Evolutionary conservation across 1,140 invertebrate genomes (phyloP).

Genomic region (Bombus haemorrhoidalis): DNA sequence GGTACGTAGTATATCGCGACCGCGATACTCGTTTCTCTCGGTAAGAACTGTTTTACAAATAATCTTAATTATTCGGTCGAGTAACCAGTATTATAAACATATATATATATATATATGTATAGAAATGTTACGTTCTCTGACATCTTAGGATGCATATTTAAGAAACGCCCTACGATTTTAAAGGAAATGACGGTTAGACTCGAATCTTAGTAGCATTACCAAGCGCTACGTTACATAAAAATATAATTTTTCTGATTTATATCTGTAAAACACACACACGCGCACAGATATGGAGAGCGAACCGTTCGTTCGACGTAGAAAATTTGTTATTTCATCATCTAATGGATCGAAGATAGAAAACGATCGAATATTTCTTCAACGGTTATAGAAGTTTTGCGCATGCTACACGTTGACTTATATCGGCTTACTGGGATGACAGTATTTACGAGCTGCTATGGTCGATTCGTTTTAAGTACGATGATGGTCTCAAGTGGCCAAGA

Average conservation of each 20-base stretch:
- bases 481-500: slow-evolving; percentile 18
- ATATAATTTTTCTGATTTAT: too few relatives aligned
- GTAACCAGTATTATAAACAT: not conserved
- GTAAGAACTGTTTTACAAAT: not conserved
- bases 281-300: too few relatives aligned
- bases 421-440: not conserved
- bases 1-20: not conserved
- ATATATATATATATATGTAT: too few relatives aligned
- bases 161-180: not conserved
- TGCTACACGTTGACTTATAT: not conserved
- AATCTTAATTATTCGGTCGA: not conserved
- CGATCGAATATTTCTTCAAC: not conserved
- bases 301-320: too few relatives aligned
- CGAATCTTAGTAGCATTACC: too few relatives aligned
- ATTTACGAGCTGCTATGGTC: not conserved
- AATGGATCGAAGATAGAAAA: not conserved
- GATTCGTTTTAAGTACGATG: slow-evolving; percentile 12
- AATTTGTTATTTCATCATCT: too few relatives aligned
- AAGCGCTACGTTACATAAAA: too few relatives aligned
- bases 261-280: too few relatives aligned
- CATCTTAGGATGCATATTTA: not conserved
- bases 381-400: not conserved
- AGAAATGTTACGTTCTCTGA: not conserved
- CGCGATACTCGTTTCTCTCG: too few relatives aligned
- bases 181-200: too few relatives aligned